These are phyloP conservation scores for Tamandua tetradactyla DNA, from an alignment of 2,797 vertebrate genomes.

Conservation along the genomic window DNA sequence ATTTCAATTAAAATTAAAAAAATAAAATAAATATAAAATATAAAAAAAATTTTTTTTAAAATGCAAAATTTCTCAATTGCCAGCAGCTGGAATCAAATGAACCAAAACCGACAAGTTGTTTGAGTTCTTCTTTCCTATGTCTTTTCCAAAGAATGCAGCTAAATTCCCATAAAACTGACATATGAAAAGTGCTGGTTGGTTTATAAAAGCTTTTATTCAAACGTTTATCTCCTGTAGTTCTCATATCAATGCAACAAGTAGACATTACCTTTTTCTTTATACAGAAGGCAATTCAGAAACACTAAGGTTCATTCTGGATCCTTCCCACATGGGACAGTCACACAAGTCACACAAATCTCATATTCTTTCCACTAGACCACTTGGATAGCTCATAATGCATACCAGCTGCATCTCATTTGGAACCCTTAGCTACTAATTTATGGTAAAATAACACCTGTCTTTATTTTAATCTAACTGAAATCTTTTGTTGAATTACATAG, in stretches of 20 bases:
- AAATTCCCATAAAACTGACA: not conserved
- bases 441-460: not conserved
- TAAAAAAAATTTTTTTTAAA: too few species aligned
- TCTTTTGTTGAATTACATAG: not conserved
- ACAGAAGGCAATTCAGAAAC: not conserved
- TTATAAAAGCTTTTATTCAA: not conserved
- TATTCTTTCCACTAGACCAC: not conserved
- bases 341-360: not conserved
- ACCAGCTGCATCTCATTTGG: not conserved
- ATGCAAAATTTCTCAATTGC: not conserved
- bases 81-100: not conserved
- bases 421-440: not conserved
- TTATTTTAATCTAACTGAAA: constrained; percentile 26
- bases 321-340: not conserved
- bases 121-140: not conserved
- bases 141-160: not conserved
- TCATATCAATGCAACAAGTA: not conserved
- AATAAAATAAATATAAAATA: too few species aligned
- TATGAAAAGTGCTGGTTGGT: not conserved
- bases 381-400: not conserved
- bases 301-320: not conserved
- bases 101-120: not conserved
- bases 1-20: too few species aligned
- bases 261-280: not conserved
- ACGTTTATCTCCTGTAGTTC: not conserved